Percentiles rank a stretch among this genome's conserved stretches.
Conservation (phyloP, 2,113 vertebrate genomes). For the Pachyramphus minor region DNA sequence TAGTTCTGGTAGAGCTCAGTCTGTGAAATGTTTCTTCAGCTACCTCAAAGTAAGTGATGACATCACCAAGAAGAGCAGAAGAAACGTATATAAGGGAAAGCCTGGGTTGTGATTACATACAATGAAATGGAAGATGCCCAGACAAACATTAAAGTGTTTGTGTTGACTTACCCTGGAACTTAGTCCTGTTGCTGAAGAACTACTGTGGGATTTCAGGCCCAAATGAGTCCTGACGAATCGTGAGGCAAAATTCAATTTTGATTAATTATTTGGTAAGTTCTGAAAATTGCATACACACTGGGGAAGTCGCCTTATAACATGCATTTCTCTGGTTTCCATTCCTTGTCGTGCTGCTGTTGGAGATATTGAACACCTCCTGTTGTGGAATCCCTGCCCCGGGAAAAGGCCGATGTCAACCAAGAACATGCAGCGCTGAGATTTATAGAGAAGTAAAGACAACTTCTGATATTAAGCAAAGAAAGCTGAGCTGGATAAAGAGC, state of each 20-base stretch:
- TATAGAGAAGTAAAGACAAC: conserved; percentile 9
- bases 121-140: neutral
- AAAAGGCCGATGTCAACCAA: neutral
- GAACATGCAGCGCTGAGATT: neutral
- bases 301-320: neutral
- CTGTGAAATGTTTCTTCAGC: neutral
- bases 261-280: neutral
- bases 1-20: neutral
- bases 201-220: neutral
- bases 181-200: neutral
- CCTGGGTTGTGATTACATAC: neutral
- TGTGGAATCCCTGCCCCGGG: neutral
- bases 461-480: conserved; percentile 33
- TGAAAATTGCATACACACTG: neutral
- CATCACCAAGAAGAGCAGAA: neutral
- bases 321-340: neutral
- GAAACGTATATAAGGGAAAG: neutral
- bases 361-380: conserved; percentile 27
- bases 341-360: neutral
- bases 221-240: neutral
- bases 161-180: neutral
- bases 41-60: neutral
- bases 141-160: neutral
- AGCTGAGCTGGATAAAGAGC: neutral
- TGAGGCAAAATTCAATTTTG: neutral